These are phyloP conservation scores for Muschampia plurimacula DNA, from an alignment of 2,888 invertebrate genomes.

Conservation along the genomic window DNA sequence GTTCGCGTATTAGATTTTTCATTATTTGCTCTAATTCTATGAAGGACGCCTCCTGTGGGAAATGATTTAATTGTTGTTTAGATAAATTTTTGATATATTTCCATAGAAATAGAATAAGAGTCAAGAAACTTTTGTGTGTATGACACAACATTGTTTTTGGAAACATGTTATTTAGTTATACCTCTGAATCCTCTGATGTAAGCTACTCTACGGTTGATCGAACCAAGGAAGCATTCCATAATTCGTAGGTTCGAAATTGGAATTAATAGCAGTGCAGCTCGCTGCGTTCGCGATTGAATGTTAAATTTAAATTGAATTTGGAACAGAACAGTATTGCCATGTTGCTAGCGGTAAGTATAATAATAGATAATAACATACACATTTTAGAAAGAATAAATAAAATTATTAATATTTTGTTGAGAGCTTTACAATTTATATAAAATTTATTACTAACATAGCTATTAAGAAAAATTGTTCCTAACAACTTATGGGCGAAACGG, in stretches of 20 bases:
- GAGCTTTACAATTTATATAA: background rate
- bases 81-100: background rate
- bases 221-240: constrained; percentile 45
- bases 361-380: no score
- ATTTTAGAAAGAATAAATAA: background rate
- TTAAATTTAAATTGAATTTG: constrained; percentile 80
- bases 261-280: constrained; percentile 61
- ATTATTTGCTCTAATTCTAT: background rate
- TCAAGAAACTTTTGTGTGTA: no score
- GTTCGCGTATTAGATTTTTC: background rate
- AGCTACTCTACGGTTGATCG: constrained; percentile 22
- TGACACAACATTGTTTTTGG: background rate
- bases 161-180: background rate
- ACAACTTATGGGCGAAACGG: no score
- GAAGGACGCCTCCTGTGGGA: no score
- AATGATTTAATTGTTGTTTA: no score
- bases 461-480: no score
- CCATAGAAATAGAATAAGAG: no score
- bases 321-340: constrained; percentile 52
- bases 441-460: no score
- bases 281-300: constrained; percentile 67
- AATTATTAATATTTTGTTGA: background rate
- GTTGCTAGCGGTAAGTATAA: background rate
- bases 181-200: constrained; percentile 17
- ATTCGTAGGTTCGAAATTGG: constrained; percentile 55